phyloP scores from a whole-genome alignment of 2,113 vertebrate genomes.

The Taurulus bubalis region DNA sequence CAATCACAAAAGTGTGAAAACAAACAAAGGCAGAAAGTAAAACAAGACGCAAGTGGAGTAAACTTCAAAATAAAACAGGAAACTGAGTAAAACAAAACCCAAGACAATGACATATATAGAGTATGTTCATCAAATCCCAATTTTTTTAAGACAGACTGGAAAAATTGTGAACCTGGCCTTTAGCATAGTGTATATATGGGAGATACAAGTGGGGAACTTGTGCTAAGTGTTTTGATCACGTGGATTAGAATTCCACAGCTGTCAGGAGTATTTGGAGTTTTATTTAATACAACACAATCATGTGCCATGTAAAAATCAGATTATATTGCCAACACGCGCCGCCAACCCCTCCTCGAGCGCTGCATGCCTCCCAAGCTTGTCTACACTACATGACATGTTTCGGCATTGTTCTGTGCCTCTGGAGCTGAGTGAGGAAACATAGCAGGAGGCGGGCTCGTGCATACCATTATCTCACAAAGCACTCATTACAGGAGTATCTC shows the following conservation, averaged over 20 bases:
- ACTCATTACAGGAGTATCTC: conserved; percentile 80
- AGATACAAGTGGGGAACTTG: conserved; percentile 5
- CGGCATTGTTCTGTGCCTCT: conserved; percentile 68
- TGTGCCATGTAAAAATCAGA: conserved; percentile 33
- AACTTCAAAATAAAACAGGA: background rate
- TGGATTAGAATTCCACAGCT: background rate
- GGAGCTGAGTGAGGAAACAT: conserved; percentile 62
- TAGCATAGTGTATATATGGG: background rate
- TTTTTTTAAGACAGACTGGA: background rate
- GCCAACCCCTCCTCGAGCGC: conserved; percentile 21
- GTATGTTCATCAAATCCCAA: background rate
- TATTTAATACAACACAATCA: conserved; percentile 26
- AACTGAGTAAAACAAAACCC: background rate
- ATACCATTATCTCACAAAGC: conserved; percentile 79
- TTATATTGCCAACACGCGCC: conserved; percentile 27
- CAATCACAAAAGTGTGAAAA: too few relatives aligned
- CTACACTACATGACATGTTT: conserved; percentile 63
- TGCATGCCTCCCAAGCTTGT: conserved; percentile 17
- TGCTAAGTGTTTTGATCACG: background rate
- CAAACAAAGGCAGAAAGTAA: too few relatives aligned
- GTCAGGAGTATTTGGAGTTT: conserved; percentile 28
- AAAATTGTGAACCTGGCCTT: conserved; percentile 8
- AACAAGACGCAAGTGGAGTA: background rate
- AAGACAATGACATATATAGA: background rate
- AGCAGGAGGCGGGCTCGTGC: conserved; percentile 62